Base-by-base conservation (phyloP, 2,797 vertebrate species). In the Botia almorhae region DNA sequence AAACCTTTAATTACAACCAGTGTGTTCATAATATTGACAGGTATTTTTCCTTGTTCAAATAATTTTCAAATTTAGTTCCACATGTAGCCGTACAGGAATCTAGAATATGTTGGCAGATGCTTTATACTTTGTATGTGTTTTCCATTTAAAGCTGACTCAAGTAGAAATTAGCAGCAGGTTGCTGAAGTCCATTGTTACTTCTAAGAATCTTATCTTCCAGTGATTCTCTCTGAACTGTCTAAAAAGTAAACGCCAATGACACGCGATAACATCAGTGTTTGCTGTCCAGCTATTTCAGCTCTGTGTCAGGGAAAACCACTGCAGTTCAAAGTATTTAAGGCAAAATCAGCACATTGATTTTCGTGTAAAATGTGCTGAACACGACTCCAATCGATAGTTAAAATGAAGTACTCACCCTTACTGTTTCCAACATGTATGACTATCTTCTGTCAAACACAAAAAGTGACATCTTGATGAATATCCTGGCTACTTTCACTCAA, bases 201-300 rank as follows among this genome's bases (percentile, higher is more conserved):
- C 93, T 83, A 68, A 75, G 91, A 92, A 94, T 74, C 56, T 58
- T 23, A n/a, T 73, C n/a, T 93, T 93, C 91, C 84, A 56, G 80
- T 89, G 79, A 92, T 55, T 70, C 85, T 91, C 91, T 92, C 91
- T 85, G 75, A 81, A 13, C 64, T 56, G 48, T 39, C 61, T 85
- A 78, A 80, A 91, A 86, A 88, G 90, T 80, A 91, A 93, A 93
- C 83, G 55, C 6, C 86, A 87, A 74, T 85, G 85, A 90, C 89
- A 89, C 14, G 83, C 88, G 88, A 90, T 88, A 93, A 87, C 86
- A 88, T 88, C 87, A 81, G 75, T 91, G 89, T 83, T 90, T 89
- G 84, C 86, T 87, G 29, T 63, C 4, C 17, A 82, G 86, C 85
- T 92, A 91, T 93, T 92, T 92, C 90, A 88, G 84, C 81, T 86